Conservation (phyloP, 2,113 vertebrate species). For the Pygoscelis adeliae region DNA sequence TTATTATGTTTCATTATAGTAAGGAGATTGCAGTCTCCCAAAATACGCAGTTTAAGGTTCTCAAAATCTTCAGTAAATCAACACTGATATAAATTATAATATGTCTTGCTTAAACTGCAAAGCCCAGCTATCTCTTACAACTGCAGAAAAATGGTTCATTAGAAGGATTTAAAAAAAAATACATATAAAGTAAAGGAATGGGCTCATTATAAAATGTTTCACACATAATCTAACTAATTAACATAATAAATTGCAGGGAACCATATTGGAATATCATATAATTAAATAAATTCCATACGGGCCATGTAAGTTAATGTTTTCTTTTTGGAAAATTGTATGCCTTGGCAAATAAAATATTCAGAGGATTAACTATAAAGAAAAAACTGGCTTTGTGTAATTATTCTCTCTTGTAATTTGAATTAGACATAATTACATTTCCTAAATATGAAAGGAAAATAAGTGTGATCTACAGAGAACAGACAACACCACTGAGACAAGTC, state of each 20-base stretch:
- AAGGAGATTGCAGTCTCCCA: not conserved
- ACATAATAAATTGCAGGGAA: slow-evolving; percentile 41
- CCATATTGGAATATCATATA: slow-evolving; percentile 7
- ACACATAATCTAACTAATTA: slow-evolving; percentile 53
- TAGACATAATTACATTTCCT: slow-evolving; percentile 70
- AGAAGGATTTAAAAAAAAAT: not conserved
- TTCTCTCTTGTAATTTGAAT: slow-evolving; percentile 66
- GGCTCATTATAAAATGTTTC: slow-evolving; percentile 41
- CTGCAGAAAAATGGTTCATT: not conserved
- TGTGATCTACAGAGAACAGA: slow-evolving; percentile 69
- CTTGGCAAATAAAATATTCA: slow-evolving; percentile 61
- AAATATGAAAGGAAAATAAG: slow-evolving; percentile 73
- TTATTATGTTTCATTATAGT: not conserved
- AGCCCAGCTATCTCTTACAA: not conserved
- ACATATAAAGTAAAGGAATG: not conserved
- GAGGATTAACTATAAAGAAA: slow-evolving; percentile 47
- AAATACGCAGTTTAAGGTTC: not conserved
- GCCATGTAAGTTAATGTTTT: slow-evolving; percentile 40
- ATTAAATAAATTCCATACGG: slow-evolving; percentile 42
- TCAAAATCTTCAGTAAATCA: not conserved
- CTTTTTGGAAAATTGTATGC: slow-evolving; percentile 5
- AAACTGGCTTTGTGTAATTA: slow-evolving; percentile 22
- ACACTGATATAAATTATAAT: not conserved
- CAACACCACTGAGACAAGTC: slow-evolving; percentile 56
- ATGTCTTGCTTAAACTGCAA: not conserved